These are phyloP conservation scores for Drosophila algonquin DNA, from an alignment of 2,888 invertebrate species.

Conservation along the genomic window DNA sequence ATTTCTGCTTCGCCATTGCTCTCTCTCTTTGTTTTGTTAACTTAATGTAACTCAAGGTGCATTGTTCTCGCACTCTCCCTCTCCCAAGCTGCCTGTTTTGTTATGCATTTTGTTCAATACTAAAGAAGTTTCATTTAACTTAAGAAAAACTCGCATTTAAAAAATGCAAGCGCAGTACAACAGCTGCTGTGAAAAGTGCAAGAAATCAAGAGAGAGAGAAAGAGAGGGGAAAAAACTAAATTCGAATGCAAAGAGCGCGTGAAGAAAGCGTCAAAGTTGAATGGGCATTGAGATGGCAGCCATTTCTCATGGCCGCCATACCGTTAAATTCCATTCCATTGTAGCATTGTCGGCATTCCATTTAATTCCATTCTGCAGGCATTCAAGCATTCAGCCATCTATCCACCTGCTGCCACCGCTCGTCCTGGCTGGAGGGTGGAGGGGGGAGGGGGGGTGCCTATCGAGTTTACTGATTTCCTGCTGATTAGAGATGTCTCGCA, in stretches of 20 bases:
- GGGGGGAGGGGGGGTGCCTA: background rate
- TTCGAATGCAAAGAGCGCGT: background rate
- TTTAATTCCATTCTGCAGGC: background rate
- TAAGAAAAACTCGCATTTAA: background rate
- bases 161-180: background rate
- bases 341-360: background rate
- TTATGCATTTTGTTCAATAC: too few species aligned
- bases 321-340: conserved; percentile 6
- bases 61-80: too few species aligned
- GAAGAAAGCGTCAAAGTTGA: background rate
- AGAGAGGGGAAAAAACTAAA: background rate
- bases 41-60: too few species aligned
- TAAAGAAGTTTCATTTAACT: too few species aligned
- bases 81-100: too few species aligned
- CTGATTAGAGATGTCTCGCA: conserved; percentile 46
- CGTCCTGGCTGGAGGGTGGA: background rate
- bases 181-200: background rate
- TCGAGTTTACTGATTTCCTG: conserved; percentile 44
- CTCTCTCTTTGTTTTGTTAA: too few species aligned
- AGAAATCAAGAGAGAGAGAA: background rate
- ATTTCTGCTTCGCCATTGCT: too few species aligned
- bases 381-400: background rate
- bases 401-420: conserved; percentile 20
- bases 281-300: background rate
- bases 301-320: background rate